These are phyloP conservation scores for Noctua janthe DNA, from an alignment of 2,888 invertebrate species.

Conservation along the genomic window DNA sequence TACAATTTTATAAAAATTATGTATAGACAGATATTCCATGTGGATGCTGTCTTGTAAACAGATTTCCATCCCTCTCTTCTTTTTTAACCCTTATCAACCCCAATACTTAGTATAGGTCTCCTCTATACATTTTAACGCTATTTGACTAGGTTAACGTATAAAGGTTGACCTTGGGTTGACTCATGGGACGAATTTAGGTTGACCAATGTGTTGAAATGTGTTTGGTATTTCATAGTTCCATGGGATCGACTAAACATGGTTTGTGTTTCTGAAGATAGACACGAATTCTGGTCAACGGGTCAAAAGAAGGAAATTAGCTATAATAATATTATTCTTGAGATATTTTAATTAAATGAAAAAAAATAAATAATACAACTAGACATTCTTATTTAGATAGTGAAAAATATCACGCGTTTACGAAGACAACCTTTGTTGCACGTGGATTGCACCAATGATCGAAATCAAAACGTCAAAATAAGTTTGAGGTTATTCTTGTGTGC, in stretches of 20 bases:
- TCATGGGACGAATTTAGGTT: background rate
- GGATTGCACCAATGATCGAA: constrained; percentile 29
- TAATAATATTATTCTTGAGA: background rate
- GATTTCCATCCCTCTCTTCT: background rate
- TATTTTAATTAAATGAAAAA: background rate
- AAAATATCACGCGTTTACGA: constrained; percentile 9
- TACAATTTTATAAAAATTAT: too few species aligned
- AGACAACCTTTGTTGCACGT: constrained; percentile 40
- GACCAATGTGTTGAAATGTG: background rate
- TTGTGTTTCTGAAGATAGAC: constrained; percentile 9
- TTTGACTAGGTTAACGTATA: background rate
- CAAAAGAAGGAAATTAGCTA: background rate
- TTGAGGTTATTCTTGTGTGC: constrained; percentile 52
- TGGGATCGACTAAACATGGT: background rate
- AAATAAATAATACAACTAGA: background rate
- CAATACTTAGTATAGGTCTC: background rate
- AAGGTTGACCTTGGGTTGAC: background rate
- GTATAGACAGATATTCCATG: background rate
- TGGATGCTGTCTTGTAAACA: background rate
- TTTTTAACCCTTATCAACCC: background rate
- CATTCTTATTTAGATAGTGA: background rate
- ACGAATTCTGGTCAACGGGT: background rate
- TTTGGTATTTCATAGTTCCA: background rate
- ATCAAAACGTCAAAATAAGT: constrained; percentile 59
- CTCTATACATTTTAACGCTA: background rate